A percentile compares a stretch with the other conserved stretches of the same genome.
These are phyloP conservation scores for Caenorhabditis wallacei DNA, from an alignment of 2,888 invertebrate genomes.

Conservation along the genomic window DNA sequence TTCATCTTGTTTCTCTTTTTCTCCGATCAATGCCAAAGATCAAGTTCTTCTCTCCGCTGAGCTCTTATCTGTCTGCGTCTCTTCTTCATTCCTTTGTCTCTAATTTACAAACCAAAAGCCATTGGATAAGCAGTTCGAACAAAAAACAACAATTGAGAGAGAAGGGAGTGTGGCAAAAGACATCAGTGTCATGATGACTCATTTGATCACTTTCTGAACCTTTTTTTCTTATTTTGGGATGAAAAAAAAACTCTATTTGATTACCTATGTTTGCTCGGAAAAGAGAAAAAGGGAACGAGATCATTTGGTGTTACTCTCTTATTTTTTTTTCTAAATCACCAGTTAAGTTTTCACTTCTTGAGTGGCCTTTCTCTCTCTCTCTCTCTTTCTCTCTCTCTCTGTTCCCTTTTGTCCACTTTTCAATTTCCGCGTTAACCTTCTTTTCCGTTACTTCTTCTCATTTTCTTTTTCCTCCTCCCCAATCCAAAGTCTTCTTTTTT, in stretches of 20 bases:
- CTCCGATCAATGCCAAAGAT: constrained; percentile 32
- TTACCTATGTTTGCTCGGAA: constrained; percentile 51
- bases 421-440: constrained; percentile 49
- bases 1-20: not conserved
- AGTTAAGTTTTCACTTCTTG: constrained; percentile 29
- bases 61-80: constrained; percentile 14
- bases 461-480: constrained; percentile 24
- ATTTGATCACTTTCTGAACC: constrained; percentile 37
- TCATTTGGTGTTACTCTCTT: constrained; percentile 27
- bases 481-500: not conserved
- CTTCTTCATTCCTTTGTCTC: constrained; percentile 2
- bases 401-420: constrained; percentile 47
- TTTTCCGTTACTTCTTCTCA: not conserved
- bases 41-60: constrained; percentile 15
- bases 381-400: constrained; percentile 1
- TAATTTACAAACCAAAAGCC: constrained; percentile 26
- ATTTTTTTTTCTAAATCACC: constrained; percentile 1
- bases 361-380: constrained; percentile 34
- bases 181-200: constrained; percentile 53
- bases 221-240: not conserved
- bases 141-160: constrained; percentile 33
- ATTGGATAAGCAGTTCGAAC: constrained; percentile 5
- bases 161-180: constrained; percentile 1
- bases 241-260: constrained; percentile 2
- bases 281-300: constrained; percentile 50